Base-by-base conservation (phyloP, 2,113 vertebrate species). In the Hypomesus transpacificus region DNA sequence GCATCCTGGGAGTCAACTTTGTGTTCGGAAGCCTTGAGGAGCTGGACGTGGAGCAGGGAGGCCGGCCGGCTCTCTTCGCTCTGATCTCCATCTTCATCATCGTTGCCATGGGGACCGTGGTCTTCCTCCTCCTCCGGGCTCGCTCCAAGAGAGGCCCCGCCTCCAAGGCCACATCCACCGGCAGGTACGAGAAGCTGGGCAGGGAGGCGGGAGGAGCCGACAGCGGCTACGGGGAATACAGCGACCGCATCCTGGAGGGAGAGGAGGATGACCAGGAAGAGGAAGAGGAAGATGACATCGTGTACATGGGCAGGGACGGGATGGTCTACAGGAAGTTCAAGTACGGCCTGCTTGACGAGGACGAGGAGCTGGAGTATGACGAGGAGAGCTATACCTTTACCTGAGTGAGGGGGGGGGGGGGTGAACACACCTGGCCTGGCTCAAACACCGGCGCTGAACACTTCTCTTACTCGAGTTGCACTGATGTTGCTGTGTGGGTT, bases 291-390 rank as follows among this genome's bases (percentile, higher is more conserved):
- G 94, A 96, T 1, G 95, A 95, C 54, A 98, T 97, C 0, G 95
- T 99, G 64, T 98, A 97, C 84, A 98, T 98, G 97, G 88, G 92
- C 28, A 91, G 91, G 79, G 96, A 99, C 70, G 96, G 95, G 62
- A 96, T 93, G 0, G 85, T 99, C 70, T 99, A 98, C 81, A 88
- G 83, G 52, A 98, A 94, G 86, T 97, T 96, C 85, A 96, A 91
- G 81, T 96, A 96, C 0, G 94, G 95, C 21, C 84, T 96, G 65
- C 77, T 98, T 81, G 92, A 95, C 0, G 91, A 95, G 0, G 93
- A 95, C 0, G 95, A 93, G 5, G 86, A 92, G 4, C 89, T 91
- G 34, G 95, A 98, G 78, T 82, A 98, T 0, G 94, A 97, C 22
- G 31, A 34, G 84, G 96, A 97, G 84, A 95, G 92, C 81, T 96